phyloP scores from a whole-genome alignment of 2,113 vertebrate species.

The Ctenomys sociabilis region DNA sequence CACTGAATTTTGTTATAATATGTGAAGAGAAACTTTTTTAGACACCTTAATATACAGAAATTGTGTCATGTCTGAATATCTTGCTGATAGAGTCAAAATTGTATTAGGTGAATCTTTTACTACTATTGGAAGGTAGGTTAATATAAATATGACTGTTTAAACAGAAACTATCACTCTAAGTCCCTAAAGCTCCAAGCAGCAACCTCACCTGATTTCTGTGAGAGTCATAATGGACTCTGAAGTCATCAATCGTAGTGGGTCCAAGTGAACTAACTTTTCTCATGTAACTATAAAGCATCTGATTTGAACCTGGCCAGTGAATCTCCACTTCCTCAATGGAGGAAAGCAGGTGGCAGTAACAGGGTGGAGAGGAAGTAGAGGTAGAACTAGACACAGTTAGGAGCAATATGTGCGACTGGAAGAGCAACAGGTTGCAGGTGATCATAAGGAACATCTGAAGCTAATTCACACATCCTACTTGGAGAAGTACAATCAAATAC shows the following conservation, averaged over 20 bases:
- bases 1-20: not conserved
- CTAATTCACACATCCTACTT: not conserved
- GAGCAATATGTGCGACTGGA: not conserved
- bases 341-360: rapidly evolving
- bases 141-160: conserved; percentile 5
- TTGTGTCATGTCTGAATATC: not conserved
- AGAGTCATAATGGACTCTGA: not conserved
- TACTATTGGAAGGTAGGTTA: not conserved
- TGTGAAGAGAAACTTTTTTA: not conserved
- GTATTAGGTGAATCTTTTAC: not conserved
- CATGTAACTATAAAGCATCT: not conserved
- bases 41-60: not conserved
- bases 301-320: not conserved
- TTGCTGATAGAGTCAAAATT: not conserved
- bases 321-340: not conserved
- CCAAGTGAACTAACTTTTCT: not conserved
- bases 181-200: not conserved
- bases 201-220: not conserved
- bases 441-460: not conserved
- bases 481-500: not conserved
- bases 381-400: not conserved
- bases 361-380: not conserved
- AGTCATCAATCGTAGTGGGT: not conserved
- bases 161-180: not conserved
- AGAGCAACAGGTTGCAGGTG: not conserved